A percentile compares a stretch with the other conserved stretches of the same genome.
Evolutionary conservation across 2,113 vertebrate species (phyloP).

Genomic region (Rhipidura dahli): DNA sequence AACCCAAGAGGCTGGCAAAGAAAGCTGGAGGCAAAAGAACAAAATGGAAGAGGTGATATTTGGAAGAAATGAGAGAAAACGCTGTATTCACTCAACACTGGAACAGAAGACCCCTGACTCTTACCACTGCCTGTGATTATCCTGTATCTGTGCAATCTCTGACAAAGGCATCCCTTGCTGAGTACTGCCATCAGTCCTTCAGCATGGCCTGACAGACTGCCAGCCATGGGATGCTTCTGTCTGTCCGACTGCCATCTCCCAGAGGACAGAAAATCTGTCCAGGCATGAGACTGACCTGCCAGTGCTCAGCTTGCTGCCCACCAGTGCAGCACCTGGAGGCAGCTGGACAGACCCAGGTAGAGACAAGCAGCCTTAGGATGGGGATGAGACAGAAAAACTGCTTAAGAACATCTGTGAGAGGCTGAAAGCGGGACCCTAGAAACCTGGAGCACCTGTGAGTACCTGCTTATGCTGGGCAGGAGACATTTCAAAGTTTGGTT

Average conservation of each 20-base stretch:
- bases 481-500: neutral
- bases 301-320: neutral
- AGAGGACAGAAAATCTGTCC: neutral
- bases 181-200: neutral
- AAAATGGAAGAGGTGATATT: neutral
- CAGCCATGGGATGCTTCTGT: neutral
- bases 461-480: neutral
- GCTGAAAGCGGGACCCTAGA: neutral
- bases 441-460: neutral
- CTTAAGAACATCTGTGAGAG: neutral
- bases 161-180: neutral
- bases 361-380: neutral
- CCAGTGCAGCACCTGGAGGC: neutral
- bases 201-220: neutral
- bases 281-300: neutral
- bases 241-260: neutral
- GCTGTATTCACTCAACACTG: neutral
- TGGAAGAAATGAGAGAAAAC: neutral
- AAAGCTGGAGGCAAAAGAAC: neutral
- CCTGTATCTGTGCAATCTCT: neutral
- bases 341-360: neutral
- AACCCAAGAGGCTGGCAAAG: neutral
- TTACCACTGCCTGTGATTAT: accelerated
- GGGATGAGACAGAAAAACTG: neutral
- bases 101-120: neutral